Conservation (phyloP, 2,797 vertebrate genomes). For the Lagorchestes hirsutus region DNA sequence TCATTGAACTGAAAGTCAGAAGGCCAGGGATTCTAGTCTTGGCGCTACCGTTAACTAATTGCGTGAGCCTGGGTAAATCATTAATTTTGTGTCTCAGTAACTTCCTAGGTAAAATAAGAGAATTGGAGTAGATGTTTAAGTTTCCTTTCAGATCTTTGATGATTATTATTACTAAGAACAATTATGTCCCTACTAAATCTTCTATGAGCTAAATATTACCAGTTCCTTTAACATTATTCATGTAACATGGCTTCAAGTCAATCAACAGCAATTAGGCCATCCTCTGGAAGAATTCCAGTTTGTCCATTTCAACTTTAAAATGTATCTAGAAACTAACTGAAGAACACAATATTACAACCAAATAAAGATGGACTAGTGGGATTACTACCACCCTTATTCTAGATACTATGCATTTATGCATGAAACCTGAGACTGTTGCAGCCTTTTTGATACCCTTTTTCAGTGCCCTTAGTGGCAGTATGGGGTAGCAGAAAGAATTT, state of each 20-base stretch:
- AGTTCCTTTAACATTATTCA: neutral
- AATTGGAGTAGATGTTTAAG: neutral
- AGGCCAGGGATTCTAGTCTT: neutral
- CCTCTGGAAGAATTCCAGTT: neutral
- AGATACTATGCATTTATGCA: neutral
- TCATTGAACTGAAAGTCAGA: neutral
- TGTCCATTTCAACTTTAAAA: neutral
- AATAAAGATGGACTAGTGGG: neutral
- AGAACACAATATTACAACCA: neutral
- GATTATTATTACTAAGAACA: neutral
- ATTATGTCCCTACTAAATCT: neutral
- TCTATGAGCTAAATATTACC: neutral
- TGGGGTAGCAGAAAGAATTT: neutral
- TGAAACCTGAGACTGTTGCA: neutral
- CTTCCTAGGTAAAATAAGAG: neutral
- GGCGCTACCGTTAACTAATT: neutral
- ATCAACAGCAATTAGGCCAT: neutral
- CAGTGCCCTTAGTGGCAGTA: neutral
- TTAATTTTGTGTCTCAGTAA: neutral
- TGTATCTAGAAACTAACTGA: neutral
- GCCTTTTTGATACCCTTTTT: neutral
- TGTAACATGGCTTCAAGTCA: neutral
- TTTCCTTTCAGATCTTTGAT: neutral
- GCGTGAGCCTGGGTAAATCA: neutral
- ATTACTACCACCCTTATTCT: neutral